phyloP scores from a whole-genome alignment of 2,888 invertebrate genomes.

The Drosophila merina region DNA sequence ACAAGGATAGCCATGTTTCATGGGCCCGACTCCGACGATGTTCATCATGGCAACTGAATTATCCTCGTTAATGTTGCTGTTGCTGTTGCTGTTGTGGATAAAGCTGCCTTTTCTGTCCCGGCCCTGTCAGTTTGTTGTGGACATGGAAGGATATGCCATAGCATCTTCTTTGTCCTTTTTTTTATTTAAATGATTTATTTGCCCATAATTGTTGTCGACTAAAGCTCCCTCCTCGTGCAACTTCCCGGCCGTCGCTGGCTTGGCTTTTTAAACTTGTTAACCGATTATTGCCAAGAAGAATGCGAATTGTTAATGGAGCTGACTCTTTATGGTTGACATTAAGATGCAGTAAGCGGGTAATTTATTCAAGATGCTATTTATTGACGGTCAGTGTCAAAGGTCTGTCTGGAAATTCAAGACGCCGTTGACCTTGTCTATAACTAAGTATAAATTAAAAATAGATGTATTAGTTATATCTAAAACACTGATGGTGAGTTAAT shows the following conservation, averaged over 20 bases:
- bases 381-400: neutral
- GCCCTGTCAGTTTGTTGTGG: constrained; percentile 21
- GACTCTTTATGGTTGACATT: constrained; percentile 21
- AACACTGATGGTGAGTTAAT: neutral
- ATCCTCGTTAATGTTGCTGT: constrained; percentile 32
- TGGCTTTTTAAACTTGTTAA: constrained; percentile 46
- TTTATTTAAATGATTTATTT: constrained; percentile 47
- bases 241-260: constrained; percentile 20
- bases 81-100: constrained; percentile 11
- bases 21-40: constrained; percentile 17
- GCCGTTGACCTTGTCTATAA: neutral
- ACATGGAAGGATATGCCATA: constrained; percentile 45
- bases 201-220: constrained; percentile 25
- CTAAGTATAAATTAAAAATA: neutral
- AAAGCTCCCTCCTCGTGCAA: constrained; percentile 1
- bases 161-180: constrained; percentile 34
- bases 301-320: constrained; percentile 12
- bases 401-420: neutral
- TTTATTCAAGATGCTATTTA: constrained; percentile 7
- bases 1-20: constrained; percentile 23
- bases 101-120: constrained; percentile 16
- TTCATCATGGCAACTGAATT: constrained; percentile 44
- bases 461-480: neutral
- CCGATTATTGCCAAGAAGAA: constrained; percentile 33
- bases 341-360: constrained; percentile 2